Evolutionary conservation across 2,113 vertebrate species (phyloP).

Genomic region (Gavialis gangeticus): DNA sequence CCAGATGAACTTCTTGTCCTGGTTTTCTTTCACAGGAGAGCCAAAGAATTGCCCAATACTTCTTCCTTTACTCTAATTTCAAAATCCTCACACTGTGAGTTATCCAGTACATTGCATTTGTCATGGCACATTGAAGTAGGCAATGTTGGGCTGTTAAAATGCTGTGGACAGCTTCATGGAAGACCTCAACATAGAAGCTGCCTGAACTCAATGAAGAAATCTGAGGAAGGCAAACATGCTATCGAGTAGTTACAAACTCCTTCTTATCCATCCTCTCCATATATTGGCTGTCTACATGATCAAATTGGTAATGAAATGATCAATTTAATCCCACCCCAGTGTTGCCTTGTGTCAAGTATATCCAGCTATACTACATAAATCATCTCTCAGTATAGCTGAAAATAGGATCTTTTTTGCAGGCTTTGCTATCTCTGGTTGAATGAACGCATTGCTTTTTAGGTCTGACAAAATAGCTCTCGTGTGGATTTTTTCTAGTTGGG

Average conservation of each 20-base stretch:
- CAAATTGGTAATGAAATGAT: not conserved
- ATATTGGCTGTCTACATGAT: not conserved
- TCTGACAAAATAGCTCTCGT: not conserved
- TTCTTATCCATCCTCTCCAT: not conserved
- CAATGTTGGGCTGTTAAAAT: slow-evolving; percentile 13
- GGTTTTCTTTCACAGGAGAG: not conserved
- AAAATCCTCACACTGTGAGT: slow-evolving; percentile 5
- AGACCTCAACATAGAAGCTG: not conserved
- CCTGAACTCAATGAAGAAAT: not conserved
- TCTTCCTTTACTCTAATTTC: slow-evolving; percentile 57
- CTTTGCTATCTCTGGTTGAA: not conserved
- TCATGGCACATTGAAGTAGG: not conserved
- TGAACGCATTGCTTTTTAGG: not conserved
- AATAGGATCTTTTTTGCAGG: not conserved
- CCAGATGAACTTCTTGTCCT: not conserved
- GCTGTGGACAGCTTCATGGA: not conserved
- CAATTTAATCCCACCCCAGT: not conserved
- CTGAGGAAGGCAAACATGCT: not conserved
- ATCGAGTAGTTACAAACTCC: not conserved
- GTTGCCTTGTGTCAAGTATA: not conserved
- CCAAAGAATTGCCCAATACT: slow-evolving; percentile 50
- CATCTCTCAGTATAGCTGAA: not conserved
- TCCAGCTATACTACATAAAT: not conserved
- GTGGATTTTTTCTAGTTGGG: not conserved
- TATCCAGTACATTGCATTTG: not conserved